Conservation (phyloP, 2,113 vertebrate genomes). For the Ammodytes marinus region DNA sequence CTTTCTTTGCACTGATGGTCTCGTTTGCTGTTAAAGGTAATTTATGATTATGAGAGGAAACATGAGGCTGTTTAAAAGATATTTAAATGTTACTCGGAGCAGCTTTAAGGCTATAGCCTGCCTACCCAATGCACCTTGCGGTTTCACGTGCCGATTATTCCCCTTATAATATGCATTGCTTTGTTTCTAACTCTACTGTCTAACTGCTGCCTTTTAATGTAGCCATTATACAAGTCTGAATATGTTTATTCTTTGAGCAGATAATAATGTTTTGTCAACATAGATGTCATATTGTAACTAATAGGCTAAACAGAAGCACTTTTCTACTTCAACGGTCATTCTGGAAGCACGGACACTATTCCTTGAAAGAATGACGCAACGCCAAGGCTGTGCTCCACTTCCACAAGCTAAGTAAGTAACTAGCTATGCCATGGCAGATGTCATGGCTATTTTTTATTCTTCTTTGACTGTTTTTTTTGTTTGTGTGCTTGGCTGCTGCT, state of each 20-base stretch:
- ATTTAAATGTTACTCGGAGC: too few relatives aligned
- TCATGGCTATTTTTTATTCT: too few relatives aligned
- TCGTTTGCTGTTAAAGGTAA: too few relatives aligned
- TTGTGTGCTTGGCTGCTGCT: background rate
- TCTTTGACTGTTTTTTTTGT: background rate
- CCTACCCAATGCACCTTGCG: too few relatives aligned
- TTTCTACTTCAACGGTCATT: background rate
- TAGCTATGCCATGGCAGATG: background rate
- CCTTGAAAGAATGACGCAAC: background rate
- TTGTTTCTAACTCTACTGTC: too few relatives aligned
- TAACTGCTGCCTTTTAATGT: background rate
- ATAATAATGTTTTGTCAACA: background rate
- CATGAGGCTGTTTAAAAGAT: too few relatives aligned
- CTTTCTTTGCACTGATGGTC: too few relatives aligned
- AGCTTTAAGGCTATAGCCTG: too few relatives aligned
- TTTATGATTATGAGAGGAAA: too few relatives aligned
- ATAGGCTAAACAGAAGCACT: background rate
- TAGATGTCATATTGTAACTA: background rate
- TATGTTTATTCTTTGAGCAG: background rate
- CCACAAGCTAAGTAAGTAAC: constrained; percentile 12
- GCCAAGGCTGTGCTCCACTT: background rate
- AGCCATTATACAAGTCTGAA: background rate
- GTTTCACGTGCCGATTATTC: too few relatives aligned
- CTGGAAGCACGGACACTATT: background rate
- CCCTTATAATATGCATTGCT: background rate